A percentile compares a stretch with the other conserved stretches of the same genome.
Conservation (phyloP, 2,113 vertebrate species). For the Phycodurus eques region DNA sequence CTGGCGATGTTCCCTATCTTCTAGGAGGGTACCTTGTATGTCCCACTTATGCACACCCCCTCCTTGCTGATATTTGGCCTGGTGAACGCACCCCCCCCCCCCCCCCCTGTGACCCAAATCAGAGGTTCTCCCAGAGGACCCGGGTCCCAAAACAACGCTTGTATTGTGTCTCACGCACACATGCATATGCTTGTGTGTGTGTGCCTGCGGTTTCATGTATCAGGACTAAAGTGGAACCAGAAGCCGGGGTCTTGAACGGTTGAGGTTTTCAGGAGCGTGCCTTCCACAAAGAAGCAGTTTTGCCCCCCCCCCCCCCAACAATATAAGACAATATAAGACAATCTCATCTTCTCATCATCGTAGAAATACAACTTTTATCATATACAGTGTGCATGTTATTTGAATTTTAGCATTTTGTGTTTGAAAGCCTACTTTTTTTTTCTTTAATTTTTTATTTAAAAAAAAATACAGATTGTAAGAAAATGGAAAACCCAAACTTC, state of each 20-base stretch:
- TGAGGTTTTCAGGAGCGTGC: conserved; percentile 40
- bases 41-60: neutral
- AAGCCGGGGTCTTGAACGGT: conserved; percentile 49
- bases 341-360: neutral
- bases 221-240: conserved; percentile 65
- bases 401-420: neutral
- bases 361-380: neutral
- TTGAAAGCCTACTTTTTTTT: neutral
- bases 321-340: neutral
- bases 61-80: conserved; percentile 6
- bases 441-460: no score
- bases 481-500: no score
- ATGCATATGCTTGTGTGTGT: conserved; percentile 22
- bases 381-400: neutral
- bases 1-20: neutral
- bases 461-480: no score
- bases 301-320: neutral
- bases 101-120: conserved; percentile 35
- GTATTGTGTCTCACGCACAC: conserved; percentile 62
- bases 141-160: conserved; percentile 41
- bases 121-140: conserved; percentile 19
- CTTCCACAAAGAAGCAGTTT: conserved; percentile 42
- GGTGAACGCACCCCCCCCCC: neutral
- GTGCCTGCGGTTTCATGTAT: conserved; percentile 49
- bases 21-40: neutral